These are phyloP conservation scores for Gryllus longicercus DNA, from an alignment of 2,888 invertebrate genomes.

Conservation along the genomic window DNA sequence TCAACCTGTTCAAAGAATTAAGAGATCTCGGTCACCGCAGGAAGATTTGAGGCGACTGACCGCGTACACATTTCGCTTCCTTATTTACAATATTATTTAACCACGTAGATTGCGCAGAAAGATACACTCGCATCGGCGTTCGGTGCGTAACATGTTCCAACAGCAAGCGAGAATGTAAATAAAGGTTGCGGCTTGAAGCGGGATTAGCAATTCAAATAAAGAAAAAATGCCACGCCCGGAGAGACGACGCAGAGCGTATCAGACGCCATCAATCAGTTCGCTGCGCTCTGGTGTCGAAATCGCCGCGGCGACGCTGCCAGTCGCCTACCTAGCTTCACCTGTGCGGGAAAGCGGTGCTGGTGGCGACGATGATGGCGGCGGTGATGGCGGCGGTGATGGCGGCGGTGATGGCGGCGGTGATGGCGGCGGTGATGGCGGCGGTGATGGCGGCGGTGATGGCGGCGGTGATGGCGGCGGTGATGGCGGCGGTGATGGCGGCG, in stretches of 20 bases:
- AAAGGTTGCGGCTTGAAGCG: not conserved
- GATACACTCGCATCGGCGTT: not conserved
- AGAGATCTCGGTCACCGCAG: not conserved
- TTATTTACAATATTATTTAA: not conserved
- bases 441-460: no score
- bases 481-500: no score
- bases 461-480: no score
- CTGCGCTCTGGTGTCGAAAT: not conserved
- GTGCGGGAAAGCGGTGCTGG: no score
- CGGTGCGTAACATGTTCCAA: constrained; percentile 8
- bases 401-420: no score
- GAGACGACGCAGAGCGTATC: not conserved
- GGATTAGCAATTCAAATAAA: constrained; percentile 17
- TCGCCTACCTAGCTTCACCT: no score
- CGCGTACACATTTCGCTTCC: not conserved
- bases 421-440: no score
- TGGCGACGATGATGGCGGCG: no score
- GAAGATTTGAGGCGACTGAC: not conserved
- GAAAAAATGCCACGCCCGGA: constrained; percentile 1
- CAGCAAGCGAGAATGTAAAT: not conserved
- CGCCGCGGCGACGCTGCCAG: not conserved
- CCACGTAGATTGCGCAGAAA: not conserved
- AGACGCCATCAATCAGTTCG: not conserved
- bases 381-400: no score
- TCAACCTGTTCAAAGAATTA: not conserved